phyloP scores from a whole-genome alignment of 2,113 vertebrate species.

The Cyanoramphus novaezelandiae region DNA sequence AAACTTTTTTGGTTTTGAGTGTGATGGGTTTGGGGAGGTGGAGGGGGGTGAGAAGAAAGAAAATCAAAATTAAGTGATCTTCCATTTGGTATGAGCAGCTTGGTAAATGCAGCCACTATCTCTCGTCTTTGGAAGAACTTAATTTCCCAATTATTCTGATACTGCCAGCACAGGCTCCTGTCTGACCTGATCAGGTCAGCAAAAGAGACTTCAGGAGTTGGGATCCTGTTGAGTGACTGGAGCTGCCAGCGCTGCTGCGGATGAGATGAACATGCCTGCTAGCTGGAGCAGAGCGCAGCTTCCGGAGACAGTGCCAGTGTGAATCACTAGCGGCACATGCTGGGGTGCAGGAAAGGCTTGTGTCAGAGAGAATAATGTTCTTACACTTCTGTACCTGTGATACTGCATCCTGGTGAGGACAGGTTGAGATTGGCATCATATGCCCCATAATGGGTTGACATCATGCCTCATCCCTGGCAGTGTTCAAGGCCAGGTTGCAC shows the following conservation, averaged over 20 bases:
- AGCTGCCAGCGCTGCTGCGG: fast-evolving
- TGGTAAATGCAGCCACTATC: background rate
- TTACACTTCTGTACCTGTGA: background rate
- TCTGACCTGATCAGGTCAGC: background rate
- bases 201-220: background rate
- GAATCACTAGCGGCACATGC: fast-evolving
- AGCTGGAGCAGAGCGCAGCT: background rate
- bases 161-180: background rate
- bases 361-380: background rate
- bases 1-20: background rate
- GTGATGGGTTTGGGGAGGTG: background rate
- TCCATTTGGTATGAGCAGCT: background rate
- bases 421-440: background rate
- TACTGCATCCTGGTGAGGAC: background rate
- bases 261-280: background rate
- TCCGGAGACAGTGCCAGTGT: background rate
- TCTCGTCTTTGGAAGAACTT: background rate
- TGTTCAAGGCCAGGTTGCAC: background rate
- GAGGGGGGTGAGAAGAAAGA: background rate
- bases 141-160: background rate
- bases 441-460: background rate
- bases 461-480: background rate
- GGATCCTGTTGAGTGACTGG: background rate
- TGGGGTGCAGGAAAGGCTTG: background rate
- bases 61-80: background rate